Conservation (phyloP, 2,797 vertebrate species). For the Aplochiton taeniatus region DNA sequence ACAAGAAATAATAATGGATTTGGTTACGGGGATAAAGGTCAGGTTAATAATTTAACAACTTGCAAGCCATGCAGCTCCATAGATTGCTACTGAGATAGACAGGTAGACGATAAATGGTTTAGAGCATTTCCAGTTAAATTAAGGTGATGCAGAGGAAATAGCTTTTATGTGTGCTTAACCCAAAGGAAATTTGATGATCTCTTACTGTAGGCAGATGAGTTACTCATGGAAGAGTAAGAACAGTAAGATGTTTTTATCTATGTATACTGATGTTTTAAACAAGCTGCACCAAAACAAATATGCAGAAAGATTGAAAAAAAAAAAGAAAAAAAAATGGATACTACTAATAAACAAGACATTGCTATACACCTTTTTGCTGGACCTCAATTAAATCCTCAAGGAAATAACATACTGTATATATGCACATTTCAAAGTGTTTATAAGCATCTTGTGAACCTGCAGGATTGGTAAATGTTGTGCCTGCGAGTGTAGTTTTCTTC, state of each 20-base stretch:
- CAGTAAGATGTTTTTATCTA: not conserved
- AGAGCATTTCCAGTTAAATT: slow-evolving; percentile 9
- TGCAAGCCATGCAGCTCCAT: slow-evolving; percentile 20
- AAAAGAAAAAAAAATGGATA: too few species aligned
- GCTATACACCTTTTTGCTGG: too few species aligned
- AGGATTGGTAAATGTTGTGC: too few species aligned
- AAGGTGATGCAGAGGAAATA: slow-evolving; percentile 4
- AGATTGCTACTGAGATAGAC: slow-evolving; percentile 3
- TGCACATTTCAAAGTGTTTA: too few species aligned
- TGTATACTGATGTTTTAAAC: not conserved
- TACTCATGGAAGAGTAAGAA: not conserved
- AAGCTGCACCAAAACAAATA: too few species aligned
- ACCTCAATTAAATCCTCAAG: too few species aligned
- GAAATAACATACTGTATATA: too few species aligned
- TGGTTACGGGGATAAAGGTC: slow-evolving; percentile 35
- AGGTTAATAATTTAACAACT: slow-evolving; percentile 44
- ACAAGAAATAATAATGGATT: slow-evolving; percentile 40
- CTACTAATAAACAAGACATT: too few species aligned
- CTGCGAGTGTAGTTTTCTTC: too few species aligned
- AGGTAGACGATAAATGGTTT: not conserved
- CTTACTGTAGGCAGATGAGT: slow-evolving; percentile 7
- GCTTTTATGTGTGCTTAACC: slow-evolving; percentile 8
- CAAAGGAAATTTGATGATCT: not conserved
- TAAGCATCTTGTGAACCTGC: too few species aligned
- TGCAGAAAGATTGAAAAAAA: too few species aligned